A percentile compares a stretch with the other conserved stretches of the same genome.
Evolutionary conservation across 2,888 invertebrate species (phyloP).

Genomic region (Dermolepida albohirtum): DNA sequence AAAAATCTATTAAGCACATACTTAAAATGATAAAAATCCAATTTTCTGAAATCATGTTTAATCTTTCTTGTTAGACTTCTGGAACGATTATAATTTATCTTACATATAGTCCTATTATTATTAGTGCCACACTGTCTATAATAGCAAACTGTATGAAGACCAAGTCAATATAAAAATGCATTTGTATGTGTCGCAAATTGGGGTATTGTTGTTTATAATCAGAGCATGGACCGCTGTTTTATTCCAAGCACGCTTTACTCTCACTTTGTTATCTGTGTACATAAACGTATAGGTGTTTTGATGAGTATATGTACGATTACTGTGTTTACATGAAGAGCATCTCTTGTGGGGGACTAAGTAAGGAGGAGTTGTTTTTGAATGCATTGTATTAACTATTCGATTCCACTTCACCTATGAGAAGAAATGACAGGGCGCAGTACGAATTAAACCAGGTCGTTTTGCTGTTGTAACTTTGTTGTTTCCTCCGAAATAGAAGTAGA

Average conservation of each 20-base stretch:
- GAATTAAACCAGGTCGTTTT: slow-evolving; percentile 58
- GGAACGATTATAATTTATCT: slow-evolving; percentile 21
- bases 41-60: slow-evolving; percentile 57
- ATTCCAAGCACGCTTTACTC: slow-evolving; percentile 46
- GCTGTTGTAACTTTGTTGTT: slow-evolving; percentile 54
- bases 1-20: slow-evolving; percentile 58
- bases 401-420: slow-evolving; percentile 18
- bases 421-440: slow-evolving; percentile 51
- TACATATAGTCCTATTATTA: slow-evolving; percentile 19
- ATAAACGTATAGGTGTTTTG: slow-evolving; percentile 47
- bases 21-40: slow-evolving; percentile 63
- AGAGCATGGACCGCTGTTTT: slow-evolving; percentile 53
- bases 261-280: slow-evolving; percentile 50
- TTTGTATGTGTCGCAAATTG: slow-evolving; percentile 49
- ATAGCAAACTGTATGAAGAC: slow-evolving; percentile 11
- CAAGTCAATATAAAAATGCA: slow-evolving; percentile 44
- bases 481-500: slow-evolving; percentile 47
- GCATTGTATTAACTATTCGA: slow-evolving; percentile 3
- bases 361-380: slow-evolving; percentile 35
- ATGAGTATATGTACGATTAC: slow-evolving; percentile 35
- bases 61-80: slow-evolving; percentile 1
- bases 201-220: slow-evolving; percentile 55
- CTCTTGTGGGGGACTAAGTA: slow-evolving; percentile 29
- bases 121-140: slow-evolving; percentile 21
- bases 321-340: slow-evolving; percentile 1